Evolutionary conservation across 2,888 invertebrate genomes (phyloP), one percentile per base, ranked within the genome.

Genomic region (Rhaphigaster nebulosa): DNA sequence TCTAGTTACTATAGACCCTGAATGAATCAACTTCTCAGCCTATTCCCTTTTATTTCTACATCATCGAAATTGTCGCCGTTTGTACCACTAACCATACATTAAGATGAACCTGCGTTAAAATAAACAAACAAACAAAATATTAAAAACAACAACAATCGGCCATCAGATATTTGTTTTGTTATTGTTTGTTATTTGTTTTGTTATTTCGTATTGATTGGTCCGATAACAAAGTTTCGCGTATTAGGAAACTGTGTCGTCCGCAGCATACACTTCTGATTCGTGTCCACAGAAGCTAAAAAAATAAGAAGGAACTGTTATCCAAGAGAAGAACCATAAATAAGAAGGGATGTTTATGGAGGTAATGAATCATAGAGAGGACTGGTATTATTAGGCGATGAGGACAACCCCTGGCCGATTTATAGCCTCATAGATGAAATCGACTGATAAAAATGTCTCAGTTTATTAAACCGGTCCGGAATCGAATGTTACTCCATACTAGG

Each of bases 381-480:
- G 70, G 70, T 76, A 76, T 76, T 76, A 76, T 76, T 76, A 76
- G 70, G 70, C 34, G 70, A 76, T 76, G 70, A 76, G 70, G 70
- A 76, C 70, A 38, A 76, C 34, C 70, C 34, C 34, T 20, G 5
- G 1, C 26, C 70, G 70, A 76, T 76, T 76, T 76, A 76, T 38
- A 38, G 34, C 70, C 70, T 76, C 70, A 76, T 76, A 76, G 84
- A 84, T 84, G 84, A 84, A 45, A 84, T 45, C 45, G 26, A 45
- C 41, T 41, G 84, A 84, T 84, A 84, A 84, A 84, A 84, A 84
- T 84, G 84, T 84, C 84, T 84, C 84, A 50, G 45, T 84, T 84
- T 76, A 76, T 50, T 84, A 84, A 41, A 84, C 41, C 84, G 84
- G 84, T 45, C 84, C 84, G 84, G 45, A 76, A 76, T 76, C 70